These are phyloP conservation scores for Meleagris gallopavo DNA, from an alignment of 2,113 vertebrate genomes.

Conservation along the genomic window DNA sequence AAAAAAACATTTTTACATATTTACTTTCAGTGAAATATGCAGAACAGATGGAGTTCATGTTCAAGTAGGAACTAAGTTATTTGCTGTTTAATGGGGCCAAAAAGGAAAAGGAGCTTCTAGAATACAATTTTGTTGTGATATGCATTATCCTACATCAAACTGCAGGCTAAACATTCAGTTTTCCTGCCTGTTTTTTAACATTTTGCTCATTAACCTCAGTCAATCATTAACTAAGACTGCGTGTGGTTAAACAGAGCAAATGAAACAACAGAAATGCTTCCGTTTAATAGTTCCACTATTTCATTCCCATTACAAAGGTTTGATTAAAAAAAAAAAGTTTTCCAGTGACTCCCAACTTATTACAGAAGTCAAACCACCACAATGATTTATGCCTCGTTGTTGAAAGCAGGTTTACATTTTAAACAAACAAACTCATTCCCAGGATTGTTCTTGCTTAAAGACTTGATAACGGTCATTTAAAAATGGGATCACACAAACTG, in stretches of 20 bases:
- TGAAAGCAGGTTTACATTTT: not conserved
- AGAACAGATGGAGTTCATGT: not conserved
- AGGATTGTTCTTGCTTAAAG: not conserved
- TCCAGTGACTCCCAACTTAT: not conserved
- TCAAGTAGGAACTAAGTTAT: not conserved
- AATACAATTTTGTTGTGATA: not conserved
- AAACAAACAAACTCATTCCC: not conserved
- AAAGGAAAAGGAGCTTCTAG: not conserved
- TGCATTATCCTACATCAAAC: not conserved
- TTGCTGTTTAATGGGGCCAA: not conserved
- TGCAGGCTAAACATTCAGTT: not conserved
- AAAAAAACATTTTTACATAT: not conserved
- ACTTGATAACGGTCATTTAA: not conserved
- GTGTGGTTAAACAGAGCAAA: not conserved
- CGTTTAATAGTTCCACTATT: not conserved
- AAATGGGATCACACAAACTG: not conserved
- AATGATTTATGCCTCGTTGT: not conserved
- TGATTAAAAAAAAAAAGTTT: not conserved
- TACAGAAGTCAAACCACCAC: not conserved
- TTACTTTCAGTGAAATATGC: not conserved
- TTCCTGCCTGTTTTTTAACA: not conserved
- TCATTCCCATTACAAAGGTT: not conserved
- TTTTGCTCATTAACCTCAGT: not conserved
- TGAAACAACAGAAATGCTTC: not conserved
- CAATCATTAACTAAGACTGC: not conserved